phyloP scores from a whole-genome alignment of 2,888 invertebrate genomes.

The Drosophila anomalata region DNA sequence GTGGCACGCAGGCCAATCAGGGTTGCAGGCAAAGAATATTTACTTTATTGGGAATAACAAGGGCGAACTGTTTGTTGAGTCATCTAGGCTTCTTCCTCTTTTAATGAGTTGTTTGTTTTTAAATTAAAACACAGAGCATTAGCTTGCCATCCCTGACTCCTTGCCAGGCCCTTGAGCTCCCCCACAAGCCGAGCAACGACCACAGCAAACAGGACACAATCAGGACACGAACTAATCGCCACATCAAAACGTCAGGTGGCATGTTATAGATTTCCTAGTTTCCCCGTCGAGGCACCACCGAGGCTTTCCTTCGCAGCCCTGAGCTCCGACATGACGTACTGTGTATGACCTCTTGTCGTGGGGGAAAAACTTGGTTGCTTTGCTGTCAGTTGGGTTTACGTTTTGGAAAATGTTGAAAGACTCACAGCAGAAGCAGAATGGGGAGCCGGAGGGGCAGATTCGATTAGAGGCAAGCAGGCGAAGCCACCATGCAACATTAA shows the following conservation, averaged over 20 bases:
- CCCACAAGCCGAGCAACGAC: slow-evolving; percentile 33
- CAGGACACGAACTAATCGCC: slow-evolving; percentile 67
- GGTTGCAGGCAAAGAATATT: slow-evolving; percentile 25
- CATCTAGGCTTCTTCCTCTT: neutral
- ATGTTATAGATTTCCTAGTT: slow-evolving; percentile 39
- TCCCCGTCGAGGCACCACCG: slow-evolving; percentile 8
- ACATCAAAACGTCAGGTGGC: slow-evolving; percentile 72
- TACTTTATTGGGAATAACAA: neutral
- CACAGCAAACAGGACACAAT: slow-evolving; percentile 40
- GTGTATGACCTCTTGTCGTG: slow-evolving; percentile 16
- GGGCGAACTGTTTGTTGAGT: neutral
- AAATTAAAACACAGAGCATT: neutral
- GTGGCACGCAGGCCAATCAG: slow-evolving; percentile 45
- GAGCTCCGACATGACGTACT: slow-evolving; percentile 66
- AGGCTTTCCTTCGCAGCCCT: slow-evolving; percentile 42
- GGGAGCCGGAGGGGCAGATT: neutral
- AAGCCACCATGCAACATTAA: slow-evolving; percentile 33
- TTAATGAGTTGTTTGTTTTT: neutral
- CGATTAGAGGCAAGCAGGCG: neutral
- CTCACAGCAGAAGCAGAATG: neutral
- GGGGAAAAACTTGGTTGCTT: slow-evolving; percentile 30
- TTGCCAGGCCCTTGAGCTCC: neutral
- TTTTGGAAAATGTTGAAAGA: slow-evolving; percentile 27
- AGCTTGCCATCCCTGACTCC: slow-evolving; percentile 31
- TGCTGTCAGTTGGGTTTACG: slow-evolving; percentile 37